phyloP scores from a whole-genome alignment of 2,113 vertebrate species.

The Coreoperca whiteheadi region DNA sequence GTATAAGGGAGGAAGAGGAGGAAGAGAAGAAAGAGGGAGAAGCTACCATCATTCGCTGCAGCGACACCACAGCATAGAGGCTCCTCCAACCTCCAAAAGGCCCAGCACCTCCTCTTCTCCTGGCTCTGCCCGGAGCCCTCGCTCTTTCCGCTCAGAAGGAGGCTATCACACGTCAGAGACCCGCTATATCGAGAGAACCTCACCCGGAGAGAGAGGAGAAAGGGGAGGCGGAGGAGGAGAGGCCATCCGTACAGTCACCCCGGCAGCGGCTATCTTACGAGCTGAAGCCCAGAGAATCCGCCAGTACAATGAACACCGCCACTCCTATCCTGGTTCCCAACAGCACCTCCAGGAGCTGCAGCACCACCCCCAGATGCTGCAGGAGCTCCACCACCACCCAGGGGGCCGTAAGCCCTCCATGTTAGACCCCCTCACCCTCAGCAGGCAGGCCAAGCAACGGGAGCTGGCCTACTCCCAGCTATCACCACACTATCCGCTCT shows the following conservation, averaged over 20 bases:
- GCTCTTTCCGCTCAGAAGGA: conserved; percentile 92
- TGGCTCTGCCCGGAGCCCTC: conserved; percentile 91
- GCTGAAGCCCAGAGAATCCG: conserved; percentile 95
- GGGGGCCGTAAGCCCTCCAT: conserved; percentile 90
- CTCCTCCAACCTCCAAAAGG: conserved; percentile 87
- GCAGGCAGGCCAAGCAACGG: conserved; percentile 87
- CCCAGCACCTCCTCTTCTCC: conserved; percentile 91
- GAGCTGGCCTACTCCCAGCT: conserved; percentile 96
- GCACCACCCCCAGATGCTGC: conserved; percentile 78
- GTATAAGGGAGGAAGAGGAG: conserved; percentile 88
- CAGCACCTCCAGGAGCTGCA: conserved; percentile 83
- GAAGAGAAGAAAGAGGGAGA: conserved; percentile 75
- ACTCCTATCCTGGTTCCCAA: conserved; percentile 94
- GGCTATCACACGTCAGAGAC: conserved; percentile 89
- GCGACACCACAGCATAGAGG: conserved; percentile 95
- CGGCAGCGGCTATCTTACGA: conserved; percentile 89
- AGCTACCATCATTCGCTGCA: conserved; percentile 91
- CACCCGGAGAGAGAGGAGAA: conserved; percentile 83
- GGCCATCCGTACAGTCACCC: conserved; percentile 91
- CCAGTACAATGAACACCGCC: conserved; percentile 94
- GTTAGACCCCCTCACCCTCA: conserved; percentile 92
- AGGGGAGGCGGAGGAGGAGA: conserved; percentile 77
- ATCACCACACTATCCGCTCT: conserved; percentile 93
- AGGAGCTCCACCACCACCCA: conserved; percentile 81
- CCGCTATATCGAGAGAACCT: conserved; percentile 93